phyloP scores from a whole-genome alignment of 2,797 vertebrate species.

The Florisuga fusca region DNA sequence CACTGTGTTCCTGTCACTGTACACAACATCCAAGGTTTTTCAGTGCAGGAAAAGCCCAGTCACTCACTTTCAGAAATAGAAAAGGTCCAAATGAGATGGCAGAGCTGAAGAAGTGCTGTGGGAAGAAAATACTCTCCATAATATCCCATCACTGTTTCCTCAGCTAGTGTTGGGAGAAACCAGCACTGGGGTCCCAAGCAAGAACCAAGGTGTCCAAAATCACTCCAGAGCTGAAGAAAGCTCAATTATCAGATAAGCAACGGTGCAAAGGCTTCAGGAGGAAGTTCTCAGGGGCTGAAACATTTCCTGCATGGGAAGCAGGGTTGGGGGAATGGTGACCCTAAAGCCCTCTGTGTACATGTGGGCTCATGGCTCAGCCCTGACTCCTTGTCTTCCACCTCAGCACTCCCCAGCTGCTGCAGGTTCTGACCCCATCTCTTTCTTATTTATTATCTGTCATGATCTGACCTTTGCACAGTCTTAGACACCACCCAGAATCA shows the following conservation, averaged over 20 bases:
- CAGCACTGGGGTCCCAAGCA: background rate
- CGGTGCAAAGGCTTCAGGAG: background rate
- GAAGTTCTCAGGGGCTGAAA: background rate
- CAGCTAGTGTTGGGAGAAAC: background rate
- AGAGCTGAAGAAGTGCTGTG: background rate
- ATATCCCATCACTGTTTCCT: background rate
- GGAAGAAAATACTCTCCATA: background rate
- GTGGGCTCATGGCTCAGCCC: background rate
- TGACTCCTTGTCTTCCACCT: background rate
- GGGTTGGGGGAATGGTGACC: accelerated
- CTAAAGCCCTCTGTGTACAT: accelerated
- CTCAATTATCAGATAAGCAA: background rate
- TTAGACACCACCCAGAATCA: background rate
- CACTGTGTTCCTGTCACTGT: background rate
- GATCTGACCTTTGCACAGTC: background rate
- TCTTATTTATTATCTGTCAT: background rate
- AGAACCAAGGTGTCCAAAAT: background rate
- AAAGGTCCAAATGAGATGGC: background rate
- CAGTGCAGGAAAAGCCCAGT: background rate
- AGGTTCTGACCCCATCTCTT: background rate
- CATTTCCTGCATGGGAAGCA: background rate
- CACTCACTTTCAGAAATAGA: background rate
- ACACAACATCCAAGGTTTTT: background rate
- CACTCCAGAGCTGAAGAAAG: background rate
- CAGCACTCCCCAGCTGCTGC: background rate